Evolutionary conservation across 2,888 invertebrate genomes (phyloP), one percentile per base, ranked within the genome.

Genomic region (Drosophila histrio): DNA sequence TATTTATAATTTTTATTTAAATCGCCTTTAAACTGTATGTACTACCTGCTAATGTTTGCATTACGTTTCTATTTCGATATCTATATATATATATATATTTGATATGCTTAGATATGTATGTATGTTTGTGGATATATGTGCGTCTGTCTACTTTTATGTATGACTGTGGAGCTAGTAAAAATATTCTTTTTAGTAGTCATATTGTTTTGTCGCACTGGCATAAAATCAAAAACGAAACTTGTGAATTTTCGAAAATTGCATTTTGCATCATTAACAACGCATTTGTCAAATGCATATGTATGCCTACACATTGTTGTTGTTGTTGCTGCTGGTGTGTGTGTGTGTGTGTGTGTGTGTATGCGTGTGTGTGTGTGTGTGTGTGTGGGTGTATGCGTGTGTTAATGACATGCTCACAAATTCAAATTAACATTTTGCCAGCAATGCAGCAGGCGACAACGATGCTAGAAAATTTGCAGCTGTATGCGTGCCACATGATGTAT

Each of bases 401-500:
- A 88, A 89, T 88, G 86, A 87, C 85, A 83, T 87, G 78, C 83
- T 86, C 83, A 87, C 88, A 87, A 89, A 88, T 88, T 85, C 87
- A 88, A 89, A 88, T 89, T 88, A 89, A 89, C 88, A 86, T 87
- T 87, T 85, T 79, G 79, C 76, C 71, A 85, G 82, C 76, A 74
- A 77, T 79, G 73, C 79, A 67, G 73, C 79, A 67, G 82, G 78
- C 77, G 79, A 70, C 78, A 82, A 79, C 68, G 57, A 58, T 46
- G 52, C 76, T 47, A n/a, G 43, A 41, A 44, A 59, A 58, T 59
- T 36, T 69, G 72, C 64, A 67, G 56, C 49, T 60, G 57, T 60
- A 50, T 76, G 69, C 64, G 54, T 63, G 58, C 64, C 60, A 80
- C 57, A 68, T 77, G 79, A 77, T 62, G 77, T 46, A 59, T 5